A percentile compares a stretch with the other conserved stretches of the same genome.
Evolutionary conservation across 2,113 vertebrate genomes (phyloP).

Genomic region (Chlorodrepanis virens): DNA sequence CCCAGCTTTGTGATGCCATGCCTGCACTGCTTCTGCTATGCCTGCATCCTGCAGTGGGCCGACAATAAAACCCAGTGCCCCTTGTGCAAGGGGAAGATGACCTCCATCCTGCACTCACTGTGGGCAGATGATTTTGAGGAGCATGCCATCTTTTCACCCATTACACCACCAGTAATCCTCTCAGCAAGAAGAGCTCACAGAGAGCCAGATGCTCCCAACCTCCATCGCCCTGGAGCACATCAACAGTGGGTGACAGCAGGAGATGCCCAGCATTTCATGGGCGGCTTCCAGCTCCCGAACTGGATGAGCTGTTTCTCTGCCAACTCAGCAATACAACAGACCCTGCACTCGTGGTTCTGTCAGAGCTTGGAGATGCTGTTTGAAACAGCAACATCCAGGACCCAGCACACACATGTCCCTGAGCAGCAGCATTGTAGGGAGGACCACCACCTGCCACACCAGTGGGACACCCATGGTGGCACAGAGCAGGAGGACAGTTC

Average conservation of each 20-base stretch:
- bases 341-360: neutral
- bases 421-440: neutral
- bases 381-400: neutral
- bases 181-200: neutral
- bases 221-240: neutral
- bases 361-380: neutral
- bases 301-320: neutral
- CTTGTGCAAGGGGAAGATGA: neutral
- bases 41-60: neutral
- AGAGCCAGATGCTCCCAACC: neutral
- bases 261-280: neutral
- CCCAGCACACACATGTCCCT: fast-evolving
- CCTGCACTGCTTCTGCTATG: neutral
- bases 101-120: neutral
- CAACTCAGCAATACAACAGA: neutral
- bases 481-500: neutral
- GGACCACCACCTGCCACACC: neutral
- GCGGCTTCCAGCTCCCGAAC: neutral
- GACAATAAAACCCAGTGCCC: neutral
- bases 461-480: fast-evolving
- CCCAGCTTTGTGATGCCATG: neutral
- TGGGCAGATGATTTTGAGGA: neutral
- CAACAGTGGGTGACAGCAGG: fast-evolving
- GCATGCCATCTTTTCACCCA: neutral
- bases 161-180: too few relatives aligned